phyloP scores from a whole-genome alignment of 2,888 invertebrate genomes.

The Disparrhopalites patrizii region DNA sequence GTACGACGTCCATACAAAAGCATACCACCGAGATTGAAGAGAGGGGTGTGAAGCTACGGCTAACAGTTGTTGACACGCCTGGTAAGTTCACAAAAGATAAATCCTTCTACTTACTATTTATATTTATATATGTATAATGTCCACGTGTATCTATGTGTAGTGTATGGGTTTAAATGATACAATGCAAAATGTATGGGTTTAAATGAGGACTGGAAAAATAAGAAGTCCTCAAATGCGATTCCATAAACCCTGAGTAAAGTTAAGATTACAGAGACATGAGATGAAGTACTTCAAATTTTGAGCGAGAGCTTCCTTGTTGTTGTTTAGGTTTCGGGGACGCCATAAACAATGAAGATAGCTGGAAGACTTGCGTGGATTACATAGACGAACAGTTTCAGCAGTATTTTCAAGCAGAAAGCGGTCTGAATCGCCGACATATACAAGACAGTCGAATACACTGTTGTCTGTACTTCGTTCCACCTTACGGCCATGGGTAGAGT shows the following conservation, averaged over 20 bases:
- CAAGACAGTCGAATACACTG: constrained; percentile 95
- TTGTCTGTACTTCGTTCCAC: constrained; percentile 90
- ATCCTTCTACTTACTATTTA: too few relatives aligned
- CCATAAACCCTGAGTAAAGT: too few relatives aligned
- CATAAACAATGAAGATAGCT: constrained; percentile 88
- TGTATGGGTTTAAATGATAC: too few relatives aligned
- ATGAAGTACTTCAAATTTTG: too few relatives aligned
- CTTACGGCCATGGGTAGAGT: constrained; percentile 87
- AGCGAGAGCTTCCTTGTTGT: too few relatives aligned
- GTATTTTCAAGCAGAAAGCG: constrained; percentile 85
- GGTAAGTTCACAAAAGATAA: too few relatives aligned
- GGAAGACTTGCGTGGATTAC: constrained; percentile 85
- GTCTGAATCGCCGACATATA: constrained; percentile 88
- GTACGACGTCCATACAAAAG: constrained; percentile 61
- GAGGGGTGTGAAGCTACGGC: constrained; percentile 79
- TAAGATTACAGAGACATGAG: too few relatives aligned
- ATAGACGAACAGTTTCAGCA: constrained; percentile 80
- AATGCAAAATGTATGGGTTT: too few relatives aligned
- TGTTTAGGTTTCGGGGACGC: constrained; percentile 77
- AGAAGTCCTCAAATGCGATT: too few relatives aligned
- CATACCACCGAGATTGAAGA: constrained; percentile 92
- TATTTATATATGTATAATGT: too few relatives aligned
- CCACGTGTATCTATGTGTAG: too few relatives aligned
- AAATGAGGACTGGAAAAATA: too few relatives aligned
- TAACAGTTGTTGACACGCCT: constrained; percentile 94